These are phyloP conservation scores for Leucosticte australis DNA, from an alignment of 2,113 vertebrate genomes.

Conservation along the genomic window DNA sequence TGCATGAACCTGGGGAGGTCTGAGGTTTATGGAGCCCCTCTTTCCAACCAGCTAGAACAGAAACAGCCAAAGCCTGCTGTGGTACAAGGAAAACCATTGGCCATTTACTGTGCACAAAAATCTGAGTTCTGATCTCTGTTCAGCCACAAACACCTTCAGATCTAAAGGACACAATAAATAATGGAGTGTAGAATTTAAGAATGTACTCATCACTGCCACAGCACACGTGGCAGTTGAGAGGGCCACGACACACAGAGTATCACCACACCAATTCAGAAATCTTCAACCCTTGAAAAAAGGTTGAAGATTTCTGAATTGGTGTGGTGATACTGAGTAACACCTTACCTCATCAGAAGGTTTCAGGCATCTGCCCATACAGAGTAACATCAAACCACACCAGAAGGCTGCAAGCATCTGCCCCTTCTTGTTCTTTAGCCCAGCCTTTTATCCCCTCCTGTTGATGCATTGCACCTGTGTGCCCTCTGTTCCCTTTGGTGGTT, in stretches of 20 bases:
- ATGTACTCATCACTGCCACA: background rate
- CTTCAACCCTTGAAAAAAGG: no score
- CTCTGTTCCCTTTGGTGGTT: background rate
- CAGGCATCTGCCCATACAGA: background rate
- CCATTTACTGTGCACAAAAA: background rate
- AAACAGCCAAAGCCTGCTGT: background rate
- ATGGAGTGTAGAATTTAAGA: background rate
- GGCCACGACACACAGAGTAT: background rate
- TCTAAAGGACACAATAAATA: background rate
- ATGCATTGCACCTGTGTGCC: background rate
- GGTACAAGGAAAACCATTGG: rapidly evolving
- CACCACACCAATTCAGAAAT: background rate
- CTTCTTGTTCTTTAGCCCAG: background rate
- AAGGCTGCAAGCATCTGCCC: background rate
- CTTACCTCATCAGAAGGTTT: background rate
- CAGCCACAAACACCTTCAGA: background rate
- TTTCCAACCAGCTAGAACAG: background rate
- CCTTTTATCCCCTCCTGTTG: background rate
- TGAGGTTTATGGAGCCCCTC: background rate
- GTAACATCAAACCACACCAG: rapidly evolving
- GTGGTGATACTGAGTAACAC: background rate
- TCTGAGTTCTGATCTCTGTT: background rate
- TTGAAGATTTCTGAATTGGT: no score
- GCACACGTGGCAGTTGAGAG: background rate
- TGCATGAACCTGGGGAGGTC: background rate